These are phyloP conservation scores for Melanophora roralis DNA, from an alignment of 2,888 invertebrate species.

Conservation along the genomic window DNA sequence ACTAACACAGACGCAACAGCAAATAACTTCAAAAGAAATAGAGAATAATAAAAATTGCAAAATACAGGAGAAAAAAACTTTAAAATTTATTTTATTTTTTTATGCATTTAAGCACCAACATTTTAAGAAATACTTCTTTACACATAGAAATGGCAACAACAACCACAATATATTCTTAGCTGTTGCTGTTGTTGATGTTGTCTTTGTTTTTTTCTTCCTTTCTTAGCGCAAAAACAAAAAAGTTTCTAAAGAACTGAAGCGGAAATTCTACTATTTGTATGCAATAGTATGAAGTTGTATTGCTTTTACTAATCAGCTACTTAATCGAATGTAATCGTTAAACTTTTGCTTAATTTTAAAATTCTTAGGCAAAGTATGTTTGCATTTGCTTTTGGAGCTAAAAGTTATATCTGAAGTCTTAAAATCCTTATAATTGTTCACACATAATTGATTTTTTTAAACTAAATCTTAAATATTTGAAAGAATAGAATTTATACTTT, in stretches of 20 bases:
- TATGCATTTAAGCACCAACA: slow-evolving; percentile 10
- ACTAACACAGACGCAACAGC: slow-evolving; percentile 24
- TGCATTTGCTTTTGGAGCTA: too few species aligned
- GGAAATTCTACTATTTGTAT: slow-evolving; percentile 57
- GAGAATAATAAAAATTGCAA: slow-evolving; percentile 39
- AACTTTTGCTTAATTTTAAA: background rate
- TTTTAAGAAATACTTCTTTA: slow-evolving; percentile 27
- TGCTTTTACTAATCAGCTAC: slow-evolving; percentile 31
- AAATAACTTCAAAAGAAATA: slow-evolving; percentile 55
- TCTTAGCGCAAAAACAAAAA: slow-evolving; percentile 64
- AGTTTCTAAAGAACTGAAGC: slow-evolving; percentile 73
- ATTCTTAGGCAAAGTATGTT: too few species aligned
- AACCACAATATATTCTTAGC: slow-evolving; percentile 29
- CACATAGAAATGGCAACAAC: slow-evolving; percentile 22
- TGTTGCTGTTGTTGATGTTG: background rate
- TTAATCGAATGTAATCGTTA: background rate
- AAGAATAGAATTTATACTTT: too few species aligned
- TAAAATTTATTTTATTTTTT: slow-evolving; percentile 19
- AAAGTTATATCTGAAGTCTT: too few species aligned
- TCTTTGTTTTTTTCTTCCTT: slow-evolving; percentile 26
- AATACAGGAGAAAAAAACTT: slow-evolving; percentile 4
- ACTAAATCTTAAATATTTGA: too few species aligned
- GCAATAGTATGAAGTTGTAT: slow-evolving; percentile 44
- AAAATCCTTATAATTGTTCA: too few species aligned
- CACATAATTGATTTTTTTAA: too few species aligned